Base-by-base conservation (phyloP, 2,888 invertebrate species). In the Chrysopilus asiliformis region DNA sequence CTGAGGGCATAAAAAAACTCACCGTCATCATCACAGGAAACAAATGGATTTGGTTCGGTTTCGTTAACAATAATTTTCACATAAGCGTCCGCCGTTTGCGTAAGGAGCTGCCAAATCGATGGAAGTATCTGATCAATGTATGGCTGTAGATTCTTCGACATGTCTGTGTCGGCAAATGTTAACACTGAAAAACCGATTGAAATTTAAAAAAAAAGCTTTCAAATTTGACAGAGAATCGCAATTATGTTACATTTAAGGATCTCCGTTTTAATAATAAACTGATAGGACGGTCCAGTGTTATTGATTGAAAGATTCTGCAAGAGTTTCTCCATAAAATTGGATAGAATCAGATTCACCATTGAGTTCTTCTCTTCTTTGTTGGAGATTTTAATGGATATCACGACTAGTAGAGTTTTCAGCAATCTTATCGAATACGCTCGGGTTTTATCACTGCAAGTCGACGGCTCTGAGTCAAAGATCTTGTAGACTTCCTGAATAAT, bases 401-500 rank as follows among this genome's bases (percentile, higher is more conserved):
- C 60, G 6, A 47, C 40, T 12, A 72, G 67, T 36, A 76, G 68
- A 1, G 74, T 72, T 37, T 72, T 72, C 16, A 79, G 72, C 22
- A 79, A 75, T 49, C 72, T 72, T 12, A 79, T 72, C 7, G 79
- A 78, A 44, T 76, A 65, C 12, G 73, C 69, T 33, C 79, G 61
- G 1, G 74, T 76, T 47, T 74, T 65, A 65, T 60, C 68, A 55
- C 70, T 73, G 48, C 50, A 64, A 19, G 53, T 53, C n/a, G n/a
- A n/a, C 26, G 60, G 67, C 45, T 72, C 71, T 28, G 69, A 69
- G 45, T 71, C 67, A 49, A 79, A 74, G 37, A 80, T 77, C 45
- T 74, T 67, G 52, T 74, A 75, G 60, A 79, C 74, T 56, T 79
- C 77, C 15, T 76, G 75, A 10, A 80, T 60, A 30, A 80, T 72